Conservation (phyloP, 2,888 invertebrate species). For the Boloria selene region DNA sequence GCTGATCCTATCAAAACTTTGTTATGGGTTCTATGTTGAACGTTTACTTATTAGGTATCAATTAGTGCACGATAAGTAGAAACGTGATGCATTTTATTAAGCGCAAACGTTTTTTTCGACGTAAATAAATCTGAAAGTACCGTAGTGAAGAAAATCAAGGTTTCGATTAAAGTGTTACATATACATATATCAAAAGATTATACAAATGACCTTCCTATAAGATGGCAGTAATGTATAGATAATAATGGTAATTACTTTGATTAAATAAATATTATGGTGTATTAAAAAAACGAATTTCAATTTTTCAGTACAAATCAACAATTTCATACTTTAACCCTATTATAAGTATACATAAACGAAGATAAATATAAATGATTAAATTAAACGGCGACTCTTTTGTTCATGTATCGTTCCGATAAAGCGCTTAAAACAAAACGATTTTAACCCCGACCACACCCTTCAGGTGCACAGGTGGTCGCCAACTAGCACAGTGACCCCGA, state of each 20-base stretch:
- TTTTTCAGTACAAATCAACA: too few relatives aligned
- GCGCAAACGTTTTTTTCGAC: neutral
- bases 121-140: conserved; percentile 1
- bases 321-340: too few relatives aligned
- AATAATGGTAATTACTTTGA: too few relatives aligned
- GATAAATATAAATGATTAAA: neutral
- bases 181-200: too few relatives aligned
- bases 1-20: conserved; percentile 13
- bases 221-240: too few relatives aligned
- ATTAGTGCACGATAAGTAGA: conserved; percentile 3
- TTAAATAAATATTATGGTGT: too few relatives aligned
- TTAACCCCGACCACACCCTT: conserved; percentile 28
- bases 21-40: conserved; percentile 9
- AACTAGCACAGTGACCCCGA: conserved; percentile 65
- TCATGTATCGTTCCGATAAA: conserved; percentile 36
- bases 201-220: too few relatives aligned
- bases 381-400: conserved; percentile 23
- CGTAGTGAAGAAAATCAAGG: neutral
- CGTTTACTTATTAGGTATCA: conserved; percentile 17
- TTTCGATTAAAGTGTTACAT: too few relatives aligned
- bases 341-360: neutral
- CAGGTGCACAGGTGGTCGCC: conserved; percentile 37
- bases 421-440: conserved; percentile 31
- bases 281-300: too few relatives aligned
- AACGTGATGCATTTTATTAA: conserved; percentile 5